Conservation (phyloP, 2,113 vertebrate genomes). For the Macquaria ambigua region DNA sequence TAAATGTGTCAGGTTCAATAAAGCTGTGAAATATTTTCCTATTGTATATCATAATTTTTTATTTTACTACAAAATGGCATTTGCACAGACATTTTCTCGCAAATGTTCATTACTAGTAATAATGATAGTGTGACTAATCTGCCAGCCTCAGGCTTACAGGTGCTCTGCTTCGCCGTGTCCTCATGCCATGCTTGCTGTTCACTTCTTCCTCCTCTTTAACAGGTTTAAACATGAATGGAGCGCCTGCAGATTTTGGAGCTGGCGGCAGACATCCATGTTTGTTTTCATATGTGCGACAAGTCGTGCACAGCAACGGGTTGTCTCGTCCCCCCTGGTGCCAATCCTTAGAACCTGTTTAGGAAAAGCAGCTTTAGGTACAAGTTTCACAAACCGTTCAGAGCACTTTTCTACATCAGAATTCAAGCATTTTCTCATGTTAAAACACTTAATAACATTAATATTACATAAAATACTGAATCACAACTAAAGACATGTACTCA, state of each 20-base stretch:
- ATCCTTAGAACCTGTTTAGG: conserved; percentile 92
- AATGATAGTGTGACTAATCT: neutral
- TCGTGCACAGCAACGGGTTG: conserved; percentile 92
- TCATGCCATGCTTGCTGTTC: conserved; percentile 97
- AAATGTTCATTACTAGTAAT: neutral
- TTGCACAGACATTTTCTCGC: neutral
- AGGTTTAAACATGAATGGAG: conserved; percentile 97
- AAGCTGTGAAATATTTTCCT: neutral
- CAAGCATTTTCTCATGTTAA: neutral
- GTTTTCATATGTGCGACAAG: conserved; percentile 94
- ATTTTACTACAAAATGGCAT: neutral
- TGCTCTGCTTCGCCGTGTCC: conserved; percentile 95
- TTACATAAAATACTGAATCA: neutral
- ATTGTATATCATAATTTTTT: neutral
- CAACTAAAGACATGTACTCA: conserved; percentile 75
- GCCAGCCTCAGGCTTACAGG: conserved; percentile 85
- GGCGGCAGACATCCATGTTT: conserved; percentile 96
- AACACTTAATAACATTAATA: neutral
- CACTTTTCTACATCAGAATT: neutral
- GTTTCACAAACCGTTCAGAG: neutral
- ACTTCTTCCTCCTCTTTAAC: conserved; percentile 98
- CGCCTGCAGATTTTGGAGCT: conserved; percentile 91
- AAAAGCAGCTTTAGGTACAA: neutral
- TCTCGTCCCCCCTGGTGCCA: conserved; percentile 96
- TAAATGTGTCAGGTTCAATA: neutral